Evolutionary conservation across 2,888 invertebrate genomes (phyloP).

Genomic region (Pelosia muscerda): DNA sequence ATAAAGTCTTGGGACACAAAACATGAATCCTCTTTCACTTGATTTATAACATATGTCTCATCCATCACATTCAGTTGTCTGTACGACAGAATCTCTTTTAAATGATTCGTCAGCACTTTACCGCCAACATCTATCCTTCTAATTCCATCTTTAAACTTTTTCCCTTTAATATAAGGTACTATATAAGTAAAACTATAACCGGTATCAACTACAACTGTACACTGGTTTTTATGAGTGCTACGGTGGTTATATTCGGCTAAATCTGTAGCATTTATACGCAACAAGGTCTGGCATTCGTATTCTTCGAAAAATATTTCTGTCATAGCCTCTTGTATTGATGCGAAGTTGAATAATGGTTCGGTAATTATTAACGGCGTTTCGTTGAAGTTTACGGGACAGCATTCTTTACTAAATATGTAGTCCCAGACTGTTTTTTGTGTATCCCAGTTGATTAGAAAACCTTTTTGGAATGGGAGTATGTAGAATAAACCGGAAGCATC

Average conservation of each 20-base stretch:
- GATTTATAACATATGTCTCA: slow-evolving; percentile 99
- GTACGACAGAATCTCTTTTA: slow-evolving; percentile 99
- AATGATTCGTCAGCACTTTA: slow-evolving; percentile 98
- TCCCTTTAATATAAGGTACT: slow-evolving; percentile 95
- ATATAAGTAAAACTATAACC: slow-evolving; percentile 99
- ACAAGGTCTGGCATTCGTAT: slow-evolving; percentile 95
- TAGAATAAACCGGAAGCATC: slow-evolving; percentile 98
- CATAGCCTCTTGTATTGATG: slow-evolving; percentile 96
- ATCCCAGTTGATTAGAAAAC: slow-evolving; percentile 98
- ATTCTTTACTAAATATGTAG: slow-evolving; percentile 95
- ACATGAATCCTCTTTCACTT: slow-evolving; percentile 99
- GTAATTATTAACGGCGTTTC: slow-evolving; percentile 95
- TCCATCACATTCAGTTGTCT: slow-evolving; percentile 99
- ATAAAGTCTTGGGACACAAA: slow-evolving; percentile 95
- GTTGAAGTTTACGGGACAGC: slow-evolving; percentile 91
- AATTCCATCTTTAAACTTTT: slow-evolving; percentile 89
- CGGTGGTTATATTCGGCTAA: slow-evolving; percentile 91
- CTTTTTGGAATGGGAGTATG: slow-evolving; percentile 97
- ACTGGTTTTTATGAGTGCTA: slow-evolving; percentile 85
- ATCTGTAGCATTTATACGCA: slow-evolving; percentile 93
- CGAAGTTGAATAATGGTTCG: slow-evolving; percentile 97
- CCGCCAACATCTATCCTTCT: slow-evolving; percentile 97
- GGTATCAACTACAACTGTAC: slow-evolving; percentile 95
- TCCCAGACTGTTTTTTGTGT: slow-evolving; percentile 98
- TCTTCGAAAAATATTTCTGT: slow-evolving; percentile 99